Conservation (phyloP, 2,113 vertebrate species). For the Physeter macrocephalus region DNA sequence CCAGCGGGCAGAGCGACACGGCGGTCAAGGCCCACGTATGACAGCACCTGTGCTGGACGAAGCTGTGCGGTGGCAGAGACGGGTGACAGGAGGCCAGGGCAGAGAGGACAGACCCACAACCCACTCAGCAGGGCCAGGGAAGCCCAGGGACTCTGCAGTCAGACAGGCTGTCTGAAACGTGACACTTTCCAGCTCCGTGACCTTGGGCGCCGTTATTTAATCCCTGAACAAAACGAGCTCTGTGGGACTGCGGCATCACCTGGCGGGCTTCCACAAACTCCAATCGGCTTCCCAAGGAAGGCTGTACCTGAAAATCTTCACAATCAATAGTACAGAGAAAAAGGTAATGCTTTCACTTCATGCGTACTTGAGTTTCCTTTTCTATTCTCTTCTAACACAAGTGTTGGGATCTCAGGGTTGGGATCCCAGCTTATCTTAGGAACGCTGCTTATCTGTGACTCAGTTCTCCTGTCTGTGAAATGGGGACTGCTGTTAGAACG, state of each 20-base stretch:
- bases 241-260: background rate
- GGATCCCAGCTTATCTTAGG: background rate
- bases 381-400: background rate
- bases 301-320: background rate
- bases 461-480: background rate
- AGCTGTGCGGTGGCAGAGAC: background rate
- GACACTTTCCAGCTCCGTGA: background rate
- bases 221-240: background rate
- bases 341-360: background rate
- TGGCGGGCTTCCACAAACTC: background rate
- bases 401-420: background rate
- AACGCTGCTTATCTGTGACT: background rate
- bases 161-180: accelerated
- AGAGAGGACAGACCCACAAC: background rate
- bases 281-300: background rate
- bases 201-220: background rate
- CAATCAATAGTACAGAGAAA: background rate
- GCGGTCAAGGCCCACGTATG: background rate
- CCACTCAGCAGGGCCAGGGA: background rate
- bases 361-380: no score
- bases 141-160: background rate
- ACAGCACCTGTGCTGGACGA: background rate
- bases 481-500: background rate
- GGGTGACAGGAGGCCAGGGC: background rate
- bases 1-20: background rate